Percentiles rank a stretch among this genome's conserved stretches.
phyloP scores from a whole-genome alignment of 2,888 invertebrate species.

The Acanthosepion pharaonis region DNA sequence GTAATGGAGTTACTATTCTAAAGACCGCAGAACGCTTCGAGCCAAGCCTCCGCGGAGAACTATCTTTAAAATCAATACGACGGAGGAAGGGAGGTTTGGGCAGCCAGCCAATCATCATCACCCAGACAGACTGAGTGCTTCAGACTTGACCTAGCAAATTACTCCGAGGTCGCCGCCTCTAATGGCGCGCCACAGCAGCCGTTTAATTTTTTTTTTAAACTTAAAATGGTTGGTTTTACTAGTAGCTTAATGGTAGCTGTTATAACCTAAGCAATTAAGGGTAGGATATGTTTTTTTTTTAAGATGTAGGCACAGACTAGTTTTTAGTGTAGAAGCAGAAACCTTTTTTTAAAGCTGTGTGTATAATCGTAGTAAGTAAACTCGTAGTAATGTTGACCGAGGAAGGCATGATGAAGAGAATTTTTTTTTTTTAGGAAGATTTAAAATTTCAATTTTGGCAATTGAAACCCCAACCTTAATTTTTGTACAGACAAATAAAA shows the following conservation, averaged over 20 bases:
- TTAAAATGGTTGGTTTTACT: too few relatives aligned
- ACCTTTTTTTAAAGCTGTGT: not conserved
- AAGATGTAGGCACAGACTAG: too few relatives aligned
- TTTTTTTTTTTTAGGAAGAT: not conserved
- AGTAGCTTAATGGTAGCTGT: too few relatives aligned
- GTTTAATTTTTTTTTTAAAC: not conserved
- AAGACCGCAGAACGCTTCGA: not conserved
- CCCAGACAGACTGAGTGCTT: not conserved
- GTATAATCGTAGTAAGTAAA: not conserved
- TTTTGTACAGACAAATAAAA: too few relatives aligned
- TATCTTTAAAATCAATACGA: not conserved
- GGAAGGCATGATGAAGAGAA: not conserved
- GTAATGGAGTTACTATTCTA: not conserved
- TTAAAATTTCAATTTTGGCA: not conserved
- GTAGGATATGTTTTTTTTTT: too few relatives aligned
- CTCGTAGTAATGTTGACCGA: not conserved
- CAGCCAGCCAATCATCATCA: not conserved
- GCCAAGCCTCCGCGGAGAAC: not conserved
- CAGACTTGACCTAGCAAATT: conserved; percentile 33
- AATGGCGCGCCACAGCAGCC: conserved; percentile 8
- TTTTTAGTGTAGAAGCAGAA: too few relatives aligned
- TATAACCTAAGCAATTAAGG: too few relatives aligned
- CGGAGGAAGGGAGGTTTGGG: not conserved
- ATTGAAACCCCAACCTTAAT: too few relatives aligned
- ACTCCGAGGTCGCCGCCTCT: conserved; percentile 33